Conservation (phyloP, 2,888 invertebrate genomes). For the Drosophila gaucha region DNA sequence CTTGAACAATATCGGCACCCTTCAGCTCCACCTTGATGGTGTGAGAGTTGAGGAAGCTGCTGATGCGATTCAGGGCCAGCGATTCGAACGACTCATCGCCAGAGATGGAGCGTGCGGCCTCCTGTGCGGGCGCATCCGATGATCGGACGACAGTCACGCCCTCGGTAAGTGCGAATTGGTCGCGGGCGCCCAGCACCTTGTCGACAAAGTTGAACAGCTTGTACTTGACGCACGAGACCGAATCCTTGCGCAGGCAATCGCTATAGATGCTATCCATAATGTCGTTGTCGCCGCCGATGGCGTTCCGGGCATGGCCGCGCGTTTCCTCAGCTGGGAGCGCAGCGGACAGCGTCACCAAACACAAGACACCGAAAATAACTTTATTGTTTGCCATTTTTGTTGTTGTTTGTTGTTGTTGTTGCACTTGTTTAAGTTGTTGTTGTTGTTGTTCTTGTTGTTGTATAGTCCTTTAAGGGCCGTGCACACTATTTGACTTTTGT, state of each 20-base stretch:
- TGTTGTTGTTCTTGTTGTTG: slow-evolving; percentile 31
- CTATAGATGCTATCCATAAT: slow-evolving; percentile 91
- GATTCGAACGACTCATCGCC: slow-evolving; percentile 89
- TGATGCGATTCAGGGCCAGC: slow-evolving; percentile 88
- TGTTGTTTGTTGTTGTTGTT: slow-evolving; percentile 29
- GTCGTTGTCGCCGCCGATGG: slow-evolving; percentile 89
- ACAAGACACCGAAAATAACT: slow-evolving; percentile 86
- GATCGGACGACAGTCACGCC: slow-evolving; percentile 94
- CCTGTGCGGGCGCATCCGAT: slow-evolving; percentile 90
- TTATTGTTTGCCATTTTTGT: slow-evolving; percentile 85
- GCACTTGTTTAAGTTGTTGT: slow-evolving; percentile 40
- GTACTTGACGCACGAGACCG: slow-evolving; percentile 93
- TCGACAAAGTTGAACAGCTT: slow-evolving; percentile 94
- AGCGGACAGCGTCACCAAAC: slow-evolving; percentile 87
- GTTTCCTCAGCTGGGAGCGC: slow-evolving; percentile 91
- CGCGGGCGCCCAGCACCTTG: slow-evolving; percentile 92
- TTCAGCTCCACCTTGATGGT: slow-evolving; percentile 93
- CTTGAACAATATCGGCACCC: slow-evolving; percentile 92
- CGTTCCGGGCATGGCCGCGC: slow-evolving; percentile 86
- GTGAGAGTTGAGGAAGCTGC: slow-evolving; percentile 91
- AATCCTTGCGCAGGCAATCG: slow-evolving; percentile 93
- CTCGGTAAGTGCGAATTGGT: slow-evolving; percentile 91
- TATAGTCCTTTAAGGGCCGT: slow-evolving; percentile 66
- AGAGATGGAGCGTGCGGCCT: slow-evolving; percentile 90
- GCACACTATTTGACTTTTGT: slow-evolving; percentile 43